These are phyloP conservation scores for Silurus asotus DNA, from an alignment of 2,113 vertebrate genomes.

Conservation along the genomic window DNA sequence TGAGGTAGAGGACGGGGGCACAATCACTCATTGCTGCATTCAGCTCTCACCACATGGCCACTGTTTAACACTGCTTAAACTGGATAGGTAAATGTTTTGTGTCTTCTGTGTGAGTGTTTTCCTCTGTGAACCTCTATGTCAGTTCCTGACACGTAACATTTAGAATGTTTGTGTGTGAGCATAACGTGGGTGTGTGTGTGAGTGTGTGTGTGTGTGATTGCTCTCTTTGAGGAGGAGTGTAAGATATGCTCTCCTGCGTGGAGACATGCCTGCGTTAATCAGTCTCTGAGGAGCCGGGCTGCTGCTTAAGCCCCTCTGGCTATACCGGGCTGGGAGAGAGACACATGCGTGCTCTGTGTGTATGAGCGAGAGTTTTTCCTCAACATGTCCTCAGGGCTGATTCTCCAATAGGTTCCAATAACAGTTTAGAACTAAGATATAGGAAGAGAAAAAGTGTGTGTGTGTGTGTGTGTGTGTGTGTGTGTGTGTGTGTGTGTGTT, in stretches of 20 bases:
- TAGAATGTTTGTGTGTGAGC: not conserved
- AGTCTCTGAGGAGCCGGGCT: slow-evolving; percentile 44
- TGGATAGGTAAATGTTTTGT: slow-evolving; percentile 34
- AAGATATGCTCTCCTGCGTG: slow-evolving; percentile 38
- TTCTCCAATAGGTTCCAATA: slow-evolving; percentile 38
- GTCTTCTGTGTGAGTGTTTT: slow-evolving; percentile 8
- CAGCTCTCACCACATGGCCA: slow-evolving; percentile 30
- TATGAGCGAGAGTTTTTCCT: slow-evolving; percentile 1
- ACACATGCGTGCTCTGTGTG: slow-evolving; percentile 10
- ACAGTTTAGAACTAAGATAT: slow-evolving; percentile 15
- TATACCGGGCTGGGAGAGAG: slow-evolving; percentile 35
- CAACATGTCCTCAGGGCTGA: slow-evolving; percentile 15
- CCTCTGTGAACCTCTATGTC: slow-evolving; percentile 28
- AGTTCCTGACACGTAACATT: not conserved
- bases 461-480: no score
- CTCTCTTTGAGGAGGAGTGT: slow-evolving; percentile 20
- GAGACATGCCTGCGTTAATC: slow-evolving; percentile 51
- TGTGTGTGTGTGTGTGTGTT: no score
- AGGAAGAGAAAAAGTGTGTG: not conserved
- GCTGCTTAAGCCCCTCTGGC: slow-evolving; percentile 46
- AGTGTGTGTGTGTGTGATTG: slow-evolving; percentile 12
- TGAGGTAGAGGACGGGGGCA: slow-evolving; percentile 24
- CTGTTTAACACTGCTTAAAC: slow-evolving; percentile 39
- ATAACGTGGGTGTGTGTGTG: not conserved
- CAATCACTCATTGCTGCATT: slow-evolving; percentile 25